Evolutionary conservation across 2,113 vertebrate genomes (phyloP).

Genomic region (Pseudorectes ferrugineus): DNA sequence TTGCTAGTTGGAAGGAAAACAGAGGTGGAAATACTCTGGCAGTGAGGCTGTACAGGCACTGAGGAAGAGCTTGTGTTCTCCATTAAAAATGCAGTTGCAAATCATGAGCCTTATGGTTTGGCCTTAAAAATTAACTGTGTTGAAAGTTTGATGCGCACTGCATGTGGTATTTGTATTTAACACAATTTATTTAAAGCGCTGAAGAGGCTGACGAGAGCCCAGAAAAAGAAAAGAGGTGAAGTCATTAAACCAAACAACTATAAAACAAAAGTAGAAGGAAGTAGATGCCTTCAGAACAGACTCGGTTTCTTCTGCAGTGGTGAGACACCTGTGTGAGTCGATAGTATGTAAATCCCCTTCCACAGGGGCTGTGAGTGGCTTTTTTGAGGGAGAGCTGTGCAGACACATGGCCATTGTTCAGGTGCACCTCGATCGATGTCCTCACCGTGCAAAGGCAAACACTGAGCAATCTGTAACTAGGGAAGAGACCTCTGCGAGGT

Average conservation of each 20-base stretch:
- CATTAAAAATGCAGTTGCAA: background rate
- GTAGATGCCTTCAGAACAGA: background rate
- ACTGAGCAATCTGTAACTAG: background rate
- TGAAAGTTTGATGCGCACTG: background rate
- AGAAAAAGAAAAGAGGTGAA: background rate
- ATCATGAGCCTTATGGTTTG: accelerated
- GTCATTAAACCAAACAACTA: background rate
- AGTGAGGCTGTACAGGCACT: background rate
- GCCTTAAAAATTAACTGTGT: background rate
- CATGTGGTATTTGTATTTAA: background rate
- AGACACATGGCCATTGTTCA: background rate
- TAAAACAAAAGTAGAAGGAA: background rate
- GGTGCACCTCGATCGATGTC: background rate
- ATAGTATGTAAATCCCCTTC: background rate
- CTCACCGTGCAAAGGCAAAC: background rate
- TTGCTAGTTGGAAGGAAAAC: background rate
- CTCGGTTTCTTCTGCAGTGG: accelerated
- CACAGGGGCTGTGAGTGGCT: background rate
- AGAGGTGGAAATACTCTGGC: background rate
- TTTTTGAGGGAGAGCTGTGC: background rate
- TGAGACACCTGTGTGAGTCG: background rate
- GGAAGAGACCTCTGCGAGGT: background rate
- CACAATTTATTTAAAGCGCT: background rate
- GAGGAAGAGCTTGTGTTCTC: background rate
- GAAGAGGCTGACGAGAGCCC: background rate